Evolutionary conservation across 2,888 invertebrate species (phyloP), one percentile per base, ranked within the genome.

Genomic region (Dasypolia templi): DNA sequence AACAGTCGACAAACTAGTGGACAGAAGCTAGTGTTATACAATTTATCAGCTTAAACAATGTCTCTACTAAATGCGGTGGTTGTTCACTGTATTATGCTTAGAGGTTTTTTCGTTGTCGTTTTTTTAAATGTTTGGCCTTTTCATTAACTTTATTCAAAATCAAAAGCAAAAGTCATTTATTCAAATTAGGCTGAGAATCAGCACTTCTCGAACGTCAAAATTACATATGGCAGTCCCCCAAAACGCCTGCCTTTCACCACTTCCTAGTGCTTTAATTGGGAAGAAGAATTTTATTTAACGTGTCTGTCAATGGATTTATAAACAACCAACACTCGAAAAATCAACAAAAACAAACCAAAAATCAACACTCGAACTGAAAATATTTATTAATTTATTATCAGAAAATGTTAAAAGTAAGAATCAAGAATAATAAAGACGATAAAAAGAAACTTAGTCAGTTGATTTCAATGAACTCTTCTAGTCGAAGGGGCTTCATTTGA

Each of bases 391-490:
- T 44, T 42, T 14, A 35, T 64, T 19, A 46, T 49, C 12, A 39
- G 2, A 29, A 46, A 44, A 46, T 1, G 12, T 53, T 53, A 29
- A 29, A 39, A 29, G 7, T 46, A 39, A 76, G n/a, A 51, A 63
- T 42, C 17, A 22, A 17, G 14, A 26, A 56, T 49, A 56, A 49
- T 26, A 56, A 77, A 42, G 9, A n/a, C 19, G 11, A 11, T 69
- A 59, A 59, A 46, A 44, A 35, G 2, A 14, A 79, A 63, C 19
- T 35, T 58, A n/a, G 14, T n/a, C 29, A 39, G 12, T 72, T 51
- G 26, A 56, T 63, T 56, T 51, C 55, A 71, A 63, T 49, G 14
- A 55, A 72, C 22, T 26, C 19, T 51, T 46, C 53, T 56, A 26
- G 53, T 46, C 11, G 61, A 62, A 22, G 5, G 26, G 22, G 22